phyloP scores from a whole-genome alignment of 2,888 invertebrate species.

The Clostera curtula region DNA sequence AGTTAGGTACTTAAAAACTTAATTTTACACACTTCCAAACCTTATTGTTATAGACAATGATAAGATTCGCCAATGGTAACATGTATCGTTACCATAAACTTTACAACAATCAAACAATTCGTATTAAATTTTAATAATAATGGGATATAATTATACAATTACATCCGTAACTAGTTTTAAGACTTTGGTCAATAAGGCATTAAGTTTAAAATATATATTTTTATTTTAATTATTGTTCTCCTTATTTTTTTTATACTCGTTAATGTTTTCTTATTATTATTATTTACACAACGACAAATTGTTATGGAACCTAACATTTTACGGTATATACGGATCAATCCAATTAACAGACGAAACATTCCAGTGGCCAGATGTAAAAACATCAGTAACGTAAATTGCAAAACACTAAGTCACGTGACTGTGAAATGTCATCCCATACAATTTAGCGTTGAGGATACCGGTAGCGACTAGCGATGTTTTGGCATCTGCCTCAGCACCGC shows the following conservation, averaged over 20 bases:
- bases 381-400: no score
- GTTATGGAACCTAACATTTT: constrained; percentile 22
- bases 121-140: constrained; percentile 47
- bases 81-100: constrained; percentile 54
- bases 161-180: constrained; percentile 71
- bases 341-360: no score
- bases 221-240: constrained; percentile 72
- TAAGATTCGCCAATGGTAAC: constrained; percentile 59
- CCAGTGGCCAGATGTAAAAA: no score
- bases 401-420: no score
- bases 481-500: no score
- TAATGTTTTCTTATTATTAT: constrained; percentile 53
- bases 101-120: constrained; percentile 70
- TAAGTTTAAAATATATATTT: constrained; percentile 73
- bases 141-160: constrained; percentile 56
- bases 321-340: no score
- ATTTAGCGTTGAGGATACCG: no score
- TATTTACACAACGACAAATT: constrained; percentile 53
- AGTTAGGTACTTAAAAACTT: constrained; percentile 32
- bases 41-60: constrained; percentile 53
- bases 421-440: no score
- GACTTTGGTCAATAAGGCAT: constrained; percentile 76
- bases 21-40: constrained; percentile 31
- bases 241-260: constrained; percentile 57
- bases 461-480: no score